A percentile compares a stretch with the other conserved stretches of the same genome.
These are phyloP conservation scores for Ctenicera cuprea DNA, from an alignment of 2,888 invertebrate genomes.

Conservation along the genomic window DNA sequence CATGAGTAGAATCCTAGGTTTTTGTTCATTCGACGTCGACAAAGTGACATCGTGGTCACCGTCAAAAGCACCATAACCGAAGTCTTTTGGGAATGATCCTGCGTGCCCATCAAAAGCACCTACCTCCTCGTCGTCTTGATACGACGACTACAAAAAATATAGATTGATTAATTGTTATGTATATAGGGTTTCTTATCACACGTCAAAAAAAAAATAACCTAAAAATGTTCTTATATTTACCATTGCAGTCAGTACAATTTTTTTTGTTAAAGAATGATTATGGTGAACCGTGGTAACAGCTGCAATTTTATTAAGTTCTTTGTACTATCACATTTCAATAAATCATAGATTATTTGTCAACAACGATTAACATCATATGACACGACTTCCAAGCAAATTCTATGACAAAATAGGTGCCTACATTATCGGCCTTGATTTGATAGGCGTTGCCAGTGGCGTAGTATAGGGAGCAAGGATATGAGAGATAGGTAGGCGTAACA, in stretches of 20 bases:
- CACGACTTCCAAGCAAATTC: slow-evolving; percentile 19
- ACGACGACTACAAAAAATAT: slow-evolving; percentile 64
- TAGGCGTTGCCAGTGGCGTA: background rate
- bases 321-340: slow-evolving; percentile 35
- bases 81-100: slow-evolving; percentile 92
- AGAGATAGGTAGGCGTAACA: too few relatives aligned
- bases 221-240: slow-evolving; percentile 31
- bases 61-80: slow-evolving; percentile 93
- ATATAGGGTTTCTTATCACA: background rate
- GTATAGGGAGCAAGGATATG: background rate
- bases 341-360: slow-evolving; percentile 41
- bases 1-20: slow-evolving; percentile 96
- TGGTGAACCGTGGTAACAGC: background rate
- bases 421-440: background rate
- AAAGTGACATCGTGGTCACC: slow-evolving; percentile 83
- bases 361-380: slow-evolving; percentile 40
- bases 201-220: slow-evolving; percentile 39
- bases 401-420: slow-evolving; percentile 34
- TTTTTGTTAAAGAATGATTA: background rate
- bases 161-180: background rate
- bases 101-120: slow-evolving; percentile 73
- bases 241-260: slow-evolving; percentile 19
- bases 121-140: slow-evolving; percentile 72
- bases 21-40: slow-evolving; percentile 83
- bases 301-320: slow-evolving; percentile 15